phyloP scores from a whole-genome alignment of 2,113 vertebrate genomes.

The Naja naja region DNA sequence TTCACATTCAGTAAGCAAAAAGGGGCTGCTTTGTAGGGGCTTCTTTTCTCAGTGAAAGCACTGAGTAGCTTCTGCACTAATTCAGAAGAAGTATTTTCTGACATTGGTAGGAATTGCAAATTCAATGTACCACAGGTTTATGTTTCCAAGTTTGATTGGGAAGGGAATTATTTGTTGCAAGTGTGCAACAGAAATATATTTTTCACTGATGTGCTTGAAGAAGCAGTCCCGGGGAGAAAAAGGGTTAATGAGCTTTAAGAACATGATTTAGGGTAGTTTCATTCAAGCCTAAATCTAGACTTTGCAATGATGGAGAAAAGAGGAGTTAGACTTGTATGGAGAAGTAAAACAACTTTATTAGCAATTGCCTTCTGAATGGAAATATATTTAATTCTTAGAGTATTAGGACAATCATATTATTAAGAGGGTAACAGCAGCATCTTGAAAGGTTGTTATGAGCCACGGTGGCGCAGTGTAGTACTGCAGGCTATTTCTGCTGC shows the following conservation, averaged over 20 bases:
- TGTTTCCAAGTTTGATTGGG: background rate
- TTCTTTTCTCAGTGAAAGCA: background rate
- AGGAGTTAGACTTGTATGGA: slow-evolving; percentile 36
- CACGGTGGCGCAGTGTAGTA: too few relatives aligned
- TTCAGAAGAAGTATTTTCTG: background rate
- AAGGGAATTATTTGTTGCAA: background rate
- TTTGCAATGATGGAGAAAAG: slow-evolving; percentile 42
- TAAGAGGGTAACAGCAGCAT: background rate
- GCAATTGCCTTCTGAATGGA: slow-evolving; percentile 61
- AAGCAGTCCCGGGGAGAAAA: background rate
- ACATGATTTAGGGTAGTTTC: background rate
- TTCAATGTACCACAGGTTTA: background rate
- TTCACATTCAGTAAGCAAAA: background rate
- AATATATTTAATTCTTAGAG: slow-evolving; percentile 65
- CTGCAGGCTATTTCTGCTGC: too few relatives aligned
- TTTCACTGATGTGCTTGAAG: background rate
- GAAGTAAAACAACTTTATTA: slow-evolving; percentile 55
- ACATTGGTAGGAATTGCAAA: background rate
- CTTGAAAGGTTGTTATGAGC: background rate
- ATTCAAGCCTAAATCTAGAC: background rate
- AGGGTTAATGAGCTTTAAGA: background rate
- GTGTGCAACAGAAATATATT: background rate
- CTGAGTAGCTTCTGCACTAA: background rate
- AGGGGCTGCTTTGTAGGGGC: background rate
- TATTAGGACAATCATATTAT: background rate